Evolutionary conservation across 2,888 invertebrate species (phyloP).

Genomic region (Salticus scenicus): DNA sequence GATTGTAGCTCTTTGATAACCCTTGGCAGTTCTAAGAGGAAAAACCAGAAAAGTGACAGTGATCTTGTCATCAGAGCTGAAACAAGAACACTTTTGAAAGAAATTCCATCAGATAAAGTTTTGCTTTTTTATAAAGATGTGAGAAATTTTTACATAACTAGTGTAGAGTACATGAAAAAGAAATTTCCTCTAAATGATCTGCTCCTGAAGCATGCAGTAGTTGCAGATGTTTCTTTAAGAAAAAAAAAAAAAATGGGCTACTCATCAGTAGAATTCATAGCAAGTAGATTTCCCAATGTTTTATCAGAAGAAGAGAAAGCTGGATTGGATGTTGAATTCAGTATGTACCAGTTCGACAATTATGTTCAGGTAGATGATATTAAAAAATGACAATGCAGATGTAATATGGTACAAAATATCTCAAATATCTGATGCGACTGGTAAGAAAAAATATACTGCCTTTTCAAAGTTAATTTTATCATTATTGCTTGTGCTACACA

Average conservation of each 20-base stretch:
- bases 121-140: background rate
- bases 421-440: background rate
- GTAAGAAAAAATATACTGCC: background rate
- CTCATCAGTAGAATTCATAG: background rate
- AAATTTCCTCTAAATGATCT: background rate
- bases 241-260: background rate
- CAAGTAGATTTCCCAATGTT: background rate
- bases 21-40: background rate
- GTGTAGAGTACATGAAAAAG: background rate
- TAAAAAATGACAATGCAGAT: background rate
- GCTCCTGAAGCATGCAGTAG: background rate
- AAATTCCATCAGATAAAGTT: background rate
- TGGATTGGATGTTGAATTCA: background rate
- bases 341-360: background rate
- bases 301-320: background rate
- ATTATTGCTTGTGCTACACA: background rate
- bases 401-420: background rate
- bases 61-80: background rate
- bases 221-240: background rate
- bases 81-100: background rate
- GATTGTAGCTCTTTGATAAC: background rate
- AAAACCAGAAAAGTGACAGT: background rate
- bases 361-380: background rate
- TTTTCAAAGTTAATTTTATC: background rate
- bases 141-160: background rate